Conservation (phyloP, 2,888 invertebrate genomes). For the Drosophila multiciliata region DNA sequence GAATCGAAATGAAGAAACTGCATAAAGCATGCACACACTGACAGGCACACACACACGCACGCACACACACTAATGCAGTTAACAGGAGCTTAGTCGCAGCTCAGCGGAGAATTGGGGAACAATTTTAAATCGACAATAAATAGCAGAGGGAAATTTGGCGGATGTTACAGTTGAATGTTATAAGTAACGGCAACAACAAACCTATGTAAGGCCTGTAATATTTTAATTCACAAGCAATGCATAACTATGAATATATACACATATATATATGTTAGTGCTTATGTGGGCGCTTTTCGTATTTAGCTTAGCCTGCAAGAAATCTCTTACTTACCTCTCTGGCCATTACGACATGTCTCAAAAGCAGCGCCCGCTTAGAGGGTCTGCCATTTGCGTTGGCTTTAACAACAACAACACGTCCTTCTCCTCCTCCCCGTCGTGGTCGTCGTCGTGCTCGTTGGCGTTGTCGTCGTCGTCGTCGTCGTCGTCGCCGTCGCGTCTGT, state of each 20-base stretch:
- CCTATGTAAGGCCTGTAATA: constrained; percentile 17
- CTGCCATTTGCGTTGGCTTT: constrained; percentile 82
- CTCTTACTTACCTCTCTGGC: constrained; percentile 85
- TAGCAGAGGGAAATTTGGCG: constrained; percentile 27
- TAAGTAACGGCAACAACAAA: constrained; percentile 16
- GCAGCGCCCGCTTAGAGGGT: constrained; percentile 84
- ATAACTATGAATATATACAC: constrained; percentile 34
- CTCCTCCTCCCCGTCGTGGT: constrained; percentile 37
- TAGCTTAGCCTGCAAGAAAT: constrained; percentile 30
- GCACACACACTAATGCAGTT: constrained; percentile 47
- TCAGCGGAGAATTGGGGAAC: constrained; percentile 31
- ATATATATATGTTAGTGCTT: constrained; percentile 4
- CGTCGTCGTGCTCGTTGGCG: constrained; percentile 40
- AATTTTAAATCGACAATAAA: constrained; percentile 42
- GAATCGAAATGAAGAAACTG: constrained; percentile 74
- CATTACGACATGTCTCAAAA: constrained; percentile 86
- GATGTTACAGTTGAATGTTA: constrained; percentile 25
- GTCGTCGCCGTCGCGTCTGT: constrained; percentile 62
- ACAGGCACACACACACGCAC: constrained; percentile 27
- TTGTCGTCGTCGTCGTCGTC: constrained; percentile 28
- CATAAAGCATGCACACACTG: constrained; percentile 60
- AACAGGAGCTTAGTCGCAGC: constrained; percentile 59
- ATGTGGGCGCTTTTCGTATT: constrained; percentile 41
- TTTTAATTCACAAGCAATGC: constrained; percentile 43
- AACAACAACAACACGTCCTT: constrained; percentile 55